Evolutionary conservation across 2,888 invertebrate genomes (phyloP).

Genomic region (Steromphala cineraria): DNA sequence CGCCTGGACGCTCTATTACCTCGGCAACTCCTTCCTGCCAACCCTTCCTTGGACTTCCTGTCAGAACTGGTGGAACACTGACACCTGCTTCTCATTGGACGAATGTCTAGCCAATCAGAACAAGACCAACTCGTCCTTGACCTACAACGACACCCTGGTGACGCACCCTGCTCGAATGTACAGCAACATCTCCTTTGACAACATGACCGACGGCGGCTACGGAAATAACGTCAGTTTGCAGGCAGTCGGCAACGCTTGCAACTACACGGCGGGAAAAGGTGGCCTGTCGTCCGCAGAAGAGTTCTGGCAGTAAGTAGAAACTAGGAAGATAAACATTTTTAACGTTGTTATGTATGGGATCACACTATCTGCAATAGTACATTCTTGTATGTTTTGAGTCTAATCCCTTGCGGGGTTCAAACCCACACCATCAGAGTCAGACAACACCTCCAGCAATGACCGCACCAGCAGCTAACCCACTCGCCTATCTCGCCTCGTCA

Average conservation of each 20-base stretch:
- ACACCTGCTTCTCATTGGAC: conserved; percentile 68
- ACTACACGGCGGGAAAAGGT: conserved; percentile 12
- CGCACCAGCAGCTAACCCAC: no score
- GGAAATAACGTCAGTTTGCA: background rate
- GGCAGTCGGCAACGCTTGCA: background rate
- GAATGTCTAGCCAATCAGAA: background rate
- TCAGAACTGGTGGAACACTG: conserved; percentile 77
- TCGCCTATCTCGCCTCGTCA: no score
- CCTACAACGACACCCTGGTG: background rate
- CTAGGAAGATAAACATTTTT: no score
- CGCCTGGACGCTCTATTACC: conserved; percentile 95
- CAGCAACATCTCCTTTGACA: background rate
- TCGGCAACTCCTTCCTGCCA: conserved; percentile 91
- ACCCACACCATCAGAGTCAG: no score
- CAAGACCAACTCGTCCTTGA: background rate
- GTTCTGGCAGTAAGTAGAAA: conserved; percentile 59
- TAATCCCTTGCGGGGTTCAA: no score
- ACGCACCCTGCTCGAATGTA: background rate
- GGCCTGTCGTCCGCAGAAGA: conserved; percentile 52
- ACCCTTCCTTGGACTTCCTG: conserved; percentile 90
- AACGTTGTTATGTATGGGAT: no score
- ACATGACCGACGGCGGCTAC: background rate
- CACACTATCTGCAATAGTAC: no score
- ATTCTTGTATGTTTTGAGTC: no score
- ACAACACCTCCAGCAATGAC: no score